A percentile compares a stretch with the other conserved stretches of the same genome.
Evolutionary conservation across 2,113 vertebrate species (phyloP).

Genomic region (Raja brachyura): DNA sequence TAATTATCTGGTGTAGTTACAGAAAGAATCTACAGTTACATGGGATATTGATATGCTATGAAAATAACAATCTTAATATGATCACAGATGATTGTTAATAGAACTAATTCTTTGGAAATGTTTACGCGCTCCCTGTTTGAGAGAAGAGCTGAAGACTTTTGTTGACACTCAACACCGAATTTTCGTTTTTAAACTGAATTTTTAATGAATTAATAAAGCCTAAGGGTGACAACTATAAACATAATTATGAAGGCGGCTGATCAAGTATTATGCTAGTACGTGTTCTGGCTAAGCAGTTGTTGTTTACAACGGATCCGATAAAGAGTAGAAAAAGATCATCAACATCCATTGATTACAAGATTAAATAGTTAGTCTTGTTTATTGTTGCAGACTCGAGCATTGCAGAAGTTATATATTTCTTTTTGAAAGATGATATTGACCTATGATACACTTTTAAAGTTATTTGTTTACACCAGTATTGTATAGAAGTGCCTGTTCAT

Average conservation of each 20-base stretch:
- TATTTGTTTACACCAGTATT: not conserved
- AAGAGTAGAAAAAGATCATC: not conserved
- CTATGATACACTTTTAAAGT: constrained; percentile 2
- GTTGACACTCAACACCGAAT: constrained; percentile 2
- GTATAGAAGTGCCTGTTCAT: constrained; percentile 11
- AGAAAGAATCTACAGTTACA: not conserved
- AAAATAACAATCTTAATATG: not conserved
- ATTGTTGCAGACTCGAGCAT: not conserved
- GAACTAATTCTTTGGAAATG: not conserved
- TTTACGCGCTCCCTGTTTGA: not conserved
- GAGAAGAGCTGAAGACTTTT: not conserved
- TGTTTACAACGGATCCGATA: not conserved
- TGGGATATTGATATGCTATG: not conserved
- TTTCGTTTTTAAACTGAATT: not conserved
- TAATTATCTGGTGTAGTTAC: not conserved
- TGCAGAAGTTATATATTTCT: not conserved
- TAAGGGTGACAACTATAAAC: constrained; percentile 22
- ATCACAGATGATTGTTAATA: constrained; percentile 15
- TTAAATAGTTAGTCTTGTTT: not conserved
- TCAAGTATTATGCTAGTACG: not conserved
- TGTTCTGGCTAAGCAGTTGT: not conserved
- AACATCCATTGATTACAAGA: not conserved
- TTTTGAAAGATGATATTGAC: not conserved
- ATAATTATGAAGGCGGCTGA: not conserved
- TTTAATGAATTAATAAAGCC: not conserved